A percentile compares a stretch with the other conserved stretches of the same genome.
Conservation (phyloP, 2,888 invertebrate species). For the Oeneis ivallda region DNA sequence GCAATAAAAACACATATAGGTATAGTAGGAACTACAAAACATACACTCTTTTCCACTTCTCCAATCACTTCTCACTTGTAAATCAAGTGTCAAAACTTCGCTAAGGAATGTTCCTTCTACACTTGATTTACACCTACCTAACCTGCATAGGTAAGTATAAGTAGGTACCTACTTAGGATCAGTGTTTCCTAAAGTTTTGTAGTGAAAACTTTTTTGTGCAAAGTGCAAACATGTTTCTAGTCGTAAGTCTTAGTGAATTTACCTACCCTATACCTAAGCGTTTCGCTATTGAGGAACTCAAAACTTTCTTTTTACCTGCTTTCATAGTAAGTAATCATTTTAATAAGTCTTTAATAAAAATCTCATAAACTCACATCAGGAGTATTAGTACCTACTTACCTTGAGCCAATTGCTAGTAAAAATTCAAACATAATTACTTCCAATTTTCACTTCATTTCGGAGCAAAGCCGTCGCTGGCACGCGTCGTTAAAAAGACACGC, state of each 20-base stretch:
- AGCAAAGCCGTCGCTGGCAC: constrained; percentile 58
- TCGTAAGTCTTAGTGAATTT: too few species aligned
- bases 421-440: constrained; percentile 20
- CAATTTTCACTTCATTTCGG: constrained; percentile 34
- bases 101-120: too few species aligned
- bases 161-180: too few species aligned
- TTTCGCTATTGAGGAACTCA: too few species aligned
- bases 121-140: too few species aligned
- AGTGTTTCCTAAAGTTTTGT: too few species aligned
- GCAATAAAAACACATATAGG: constrained; percentile 3
- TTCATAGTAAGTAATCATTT: background rate
- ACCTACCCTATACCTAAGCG: too few species aligned
- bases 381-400: background rate
- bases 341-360: background rate
- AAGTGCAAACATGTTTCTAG: too few species aligned
- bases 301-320: background rate
- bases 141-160: too few species aligned
- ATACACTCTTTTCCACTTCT: background rate
- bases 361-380: background rate
- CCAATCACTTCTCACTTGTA: too few species aligned
- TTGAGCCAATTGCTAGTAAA: background rate
- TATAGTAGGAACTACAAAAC: background rate
- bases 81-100: too few species aligned
- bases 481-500: constrained; percentile 61
- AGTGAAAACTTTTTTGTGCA: too few species aligned